Percentiles rank a stretch among this genome's conserved stretches.
phyloP scores from a whole-genome alignment of 2,113 vertebrate genomes.

The Neofelis nebulosa region DNA sequence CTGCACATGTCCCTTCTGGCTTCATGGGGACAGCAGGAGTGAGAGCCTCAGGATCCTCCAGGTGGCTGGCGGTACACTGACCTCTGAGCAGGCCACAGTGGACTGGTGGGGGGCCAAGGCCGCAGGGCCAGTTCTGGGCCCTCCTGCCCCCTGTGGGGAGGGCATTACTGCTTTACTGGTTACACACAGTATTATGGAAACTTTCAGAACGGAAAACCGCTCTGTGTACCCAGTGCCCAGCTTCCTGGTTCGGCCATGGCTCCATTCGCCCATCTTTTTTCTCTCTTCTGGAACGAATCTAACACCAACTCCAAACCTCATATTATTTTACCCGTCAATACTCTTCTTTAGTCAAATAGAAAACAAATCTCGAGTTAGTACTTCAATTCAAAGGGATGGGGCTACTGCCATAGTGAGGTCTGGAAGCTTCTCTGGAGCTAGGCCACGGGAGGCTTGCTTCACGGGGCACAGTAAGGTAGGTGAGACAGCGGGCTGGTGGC shows the following conservation, averaged over 20 bases:
- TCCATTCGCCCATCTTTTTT: neutral
- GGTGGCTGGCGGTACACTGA: neutral
- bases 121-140: neutral
- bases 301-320: neutral
- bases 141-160: neutral
- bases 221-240: no score
- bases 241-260: neutral
- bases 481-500: no score
- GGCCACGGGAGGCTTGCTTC: no score
- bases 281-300: neutral
- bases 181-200: neutral
- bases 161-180: neutral
- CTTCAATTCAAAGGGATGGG: neutral
- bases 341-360: neutral
- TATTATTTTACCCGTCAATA: neutral
- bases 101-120: neutral
- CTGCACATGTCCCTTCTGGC: neutral
- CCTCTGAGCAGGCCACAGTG: neutral
- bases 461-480: no score
- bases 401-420: neutral
- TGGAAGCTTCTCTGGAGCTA: neutral
- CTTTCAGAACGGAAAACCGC: rapidly evolving
- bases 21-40: neutral
- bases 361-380: neutral
- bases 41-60: neutral